Base-by-base conservation (phyloP, 2,888 invertebrate genomes). In the Galerucella calmariensis region DNA sequence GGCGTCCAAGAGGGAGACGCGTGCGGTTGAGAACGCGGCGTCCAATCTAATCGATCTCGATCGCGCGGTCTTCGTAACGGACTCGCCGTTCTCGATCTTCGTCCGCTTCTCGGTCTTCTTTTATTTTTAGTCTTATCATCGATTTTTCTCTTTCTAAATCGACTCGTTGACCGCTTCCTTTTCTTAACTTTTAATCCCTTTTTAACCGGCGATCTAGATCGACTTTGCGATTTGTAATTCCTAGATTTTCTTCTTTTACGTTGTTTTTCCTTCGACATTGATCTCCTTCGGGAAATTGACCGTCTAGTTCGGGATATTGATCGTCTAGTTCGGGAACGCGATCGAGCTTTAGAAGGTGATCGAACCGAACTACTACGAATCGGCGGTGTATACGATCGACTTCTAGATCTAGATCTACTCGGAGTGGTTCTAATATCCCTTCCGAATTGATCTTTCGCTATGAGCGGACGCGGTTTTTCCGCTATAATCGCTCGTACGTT, bases 401-500 rank as follows among this genome's bases (percentile, higher is more conserved):
- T 83, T 74, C 79, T 79, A 1, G 84, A 83, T 65, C 79, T 72
- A 10, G n/a, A n/a, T n/a, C n/a, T n/a, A n/a, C 83, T 81, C 9
- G 80, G 75, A 9, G 82, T 79, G 5, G 78, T 81, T 35, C 82
- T 75, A 70, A 93, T 90, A 86, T 95, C 95, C 12, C 95, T 89
- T 0, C 95, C 95, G 87, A 95, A 95, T 68, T 93, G 91, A 86
- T 95, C 95, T 86, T 93, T 94, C 8, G 79, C 76, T 62, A 79
- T 73, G 16, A 83, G 75, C 5, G 85, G 78, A 71, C 91, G 88
- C 0, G 92, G 91, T 80, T 92, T 92, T 77, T 93, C 93, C 6
- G 92, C 90, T 10, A 96, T 93, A 53, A 96, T 88, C 76, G 93
- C 92, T 58, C 96, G 90, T 11, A 96, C 95, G 88, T 95, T 93